Evolutionary conservation across 2,797 vertebrate species (phyloP).

Genomic region (Enoplosus armatus): DNA sequence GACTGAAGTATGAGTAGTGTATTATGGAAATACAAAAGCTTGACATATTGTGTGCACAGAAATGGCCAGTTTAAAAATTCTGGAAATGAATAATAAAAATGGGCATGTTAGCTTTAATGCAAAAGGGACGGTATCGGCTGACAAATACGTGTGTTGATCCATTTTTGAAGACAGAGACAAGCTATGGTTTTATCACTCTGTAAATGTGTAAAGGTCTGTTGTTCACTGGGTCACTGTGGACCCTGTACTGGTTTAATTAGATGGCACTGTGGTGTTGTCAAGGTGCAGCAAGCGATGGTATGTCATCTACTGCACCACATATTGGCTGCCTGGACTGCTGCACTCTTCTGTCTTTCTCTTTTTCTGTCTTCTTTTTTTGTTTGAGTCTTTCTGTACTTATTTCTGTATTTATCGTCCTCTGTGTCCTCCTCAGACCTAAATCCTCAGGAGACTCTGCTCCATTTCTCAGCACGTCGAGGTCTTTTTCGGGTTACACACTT

Average conservation of each 20-base stretch:
- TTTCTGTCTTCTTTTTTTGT: not conserved
- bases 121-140: not conserved
- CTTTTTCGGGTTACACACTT: constrained; percentile 89
- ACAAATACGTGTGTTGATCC: not conserved
- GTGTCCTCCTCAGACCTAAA: constrained; percentile 81
- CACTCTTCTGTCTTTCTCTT: not conserved
- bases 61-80: not conserved
- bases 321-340: constrained; percentile 10
- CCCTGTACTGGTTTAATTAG: constrained; percentile 46
- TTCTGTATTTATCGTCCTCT: constrained; percentile 19
- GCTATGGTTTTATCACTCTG: constrained; percentile 31
- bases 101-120: not conserved
- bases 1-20: not conserved
- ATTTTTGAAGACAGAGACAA: constrained; percentile 3
- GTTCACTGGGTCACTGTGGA: constrained; percentile 33
- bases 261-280: constrained; percentile 46
- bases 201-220: constrained; percentile 38
- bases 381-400: constrained; percentile 12
- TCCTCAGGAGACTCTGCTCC: constrained; percentile 94
- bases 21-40: constrained; percentile 6
- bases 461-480: constrained; percentile 94
- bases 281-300: constrained; percentile 54
- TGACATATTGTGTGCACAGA: not conserved
- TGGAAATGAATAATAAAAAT: no score
- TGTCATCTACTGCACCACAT: constrained; percentile 25